phyloP scores from a whole-genome alignment of 2,797 vertebrate genomes.

The Neosalanx taihuensis region DNA sequence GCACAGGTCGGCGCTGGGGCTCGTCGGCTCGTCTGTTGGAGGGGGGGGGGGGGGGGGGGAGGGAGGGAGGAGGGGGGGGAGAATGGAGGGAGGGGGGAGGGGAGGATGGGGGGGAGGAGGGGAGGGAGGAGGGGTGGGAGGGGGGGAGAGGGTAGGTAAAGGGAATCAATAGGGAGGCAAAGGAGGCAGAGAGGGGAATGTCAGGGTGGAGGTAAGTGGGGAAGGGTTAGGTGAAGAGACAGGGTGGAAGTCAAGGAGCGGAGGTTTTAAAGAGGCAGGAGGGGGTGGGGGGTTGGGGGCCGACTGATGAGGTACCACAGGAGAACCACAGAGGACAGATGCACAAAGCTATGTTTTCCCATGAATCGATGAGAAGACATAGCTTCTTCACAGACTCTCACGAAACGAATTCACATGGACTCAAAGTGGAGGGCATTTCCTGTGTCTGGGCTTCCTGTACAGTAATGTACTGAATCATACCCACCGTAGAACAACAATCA shows the following conservation, averaged over 20 bases:
- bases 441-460: neutral
- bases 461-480: no score
- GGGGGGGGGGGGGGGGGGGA: constrained; percentile 31
- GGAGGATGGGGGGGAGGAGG: neutral
- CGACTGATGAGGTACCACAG: constrained; percentile 35
- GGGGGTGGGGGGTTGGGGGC: constrained; percentile 11
- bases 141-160: constrained; percentile 16
- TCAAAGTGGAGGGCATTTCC: neutral
- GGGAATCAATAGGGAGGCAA: constrained; percentile 29
- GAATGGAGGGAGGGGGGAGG: neutral
- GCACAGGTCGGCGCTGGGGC: constrained; percentile 91
- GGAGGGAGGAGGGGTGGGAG: neutral
- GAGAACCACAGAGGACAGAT: constrained; percentile 27
- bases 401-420: neutral
- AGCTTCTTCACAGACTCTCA: neutral
- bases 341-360: neutral
- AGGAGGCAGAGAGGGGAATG: constrained; percentile 31
- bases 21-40: constrained; percentile 90
- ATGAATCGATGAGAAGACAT: constrained; percentile 12
- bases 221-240: constrained; percentile 17
- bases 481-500: neutral
- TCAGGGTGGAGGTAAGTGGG: constrained; percentile 21
- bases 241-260: constrained; percentile 23
- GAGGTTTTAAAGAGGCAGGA: constrained; percentile 22
- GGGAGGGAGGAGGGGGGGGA: neutral